Evolutionary conservation across 1,140 invertebrate genomes (phyloP), one percentile per base, ranked within the genome.

Genomic region (Drosophila melanica): DNA sequence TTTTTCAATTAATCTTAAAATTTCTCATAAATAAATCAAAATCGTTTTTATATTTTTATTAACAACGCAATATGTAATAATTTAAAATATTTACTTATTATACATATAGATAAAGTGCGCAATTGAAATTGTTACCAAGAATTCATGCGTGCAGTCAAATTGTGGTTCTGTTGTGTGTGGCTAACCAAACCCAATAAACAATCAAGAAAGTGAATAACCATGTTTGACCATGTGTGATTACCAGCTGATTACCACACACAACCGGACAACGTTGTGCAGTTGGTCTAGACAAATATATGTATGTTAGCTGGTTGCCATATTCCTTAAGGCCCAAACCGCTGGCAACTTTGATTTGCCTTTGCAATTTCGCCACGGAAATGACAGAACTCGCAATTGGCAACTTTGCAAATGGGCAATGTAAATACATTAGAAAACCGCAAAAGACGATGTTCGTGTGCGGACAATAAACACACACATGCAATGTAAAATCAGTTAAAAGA

Each of bases 341-440:
- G 42, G 12, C 47, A 16, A 11, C 57, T 69, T 44, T 41, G 48
- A 54, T 27, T 27, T 35, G 33, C 33, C 33, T 64, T 54, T 48
- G 59, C 33, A 39, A 64, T 64, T 50, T 55, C 1, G 44, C 12
- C 42, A 48, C 68, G 68, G 60, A 71, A 65, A 54, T 71, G 59
- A 27, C 42, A 37, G 33, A 18, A 10, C 27, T 27, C 47, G 9
- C 44, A 27, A 41, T 55, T 55, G 42, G 33, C 3, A 27, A 45
- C 11, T 35, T 12, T 10, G 16, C 42, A n/a, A 10, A 58, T 23
- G 30, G 10, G 14, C 27, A 33, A 33, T 16, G 51, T 33, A 50
- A 70, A 70, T 57, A 42, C 35, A 71, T 71, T 57, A 42, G 9
- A 14, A 20, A 39, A 65, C 68, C 68, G 45, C 68, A 64, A 6